phyloP scores from a whole-genome alignment of 1,140 invertebrate genomes.

The Wiebesia pumilae region DNA sequence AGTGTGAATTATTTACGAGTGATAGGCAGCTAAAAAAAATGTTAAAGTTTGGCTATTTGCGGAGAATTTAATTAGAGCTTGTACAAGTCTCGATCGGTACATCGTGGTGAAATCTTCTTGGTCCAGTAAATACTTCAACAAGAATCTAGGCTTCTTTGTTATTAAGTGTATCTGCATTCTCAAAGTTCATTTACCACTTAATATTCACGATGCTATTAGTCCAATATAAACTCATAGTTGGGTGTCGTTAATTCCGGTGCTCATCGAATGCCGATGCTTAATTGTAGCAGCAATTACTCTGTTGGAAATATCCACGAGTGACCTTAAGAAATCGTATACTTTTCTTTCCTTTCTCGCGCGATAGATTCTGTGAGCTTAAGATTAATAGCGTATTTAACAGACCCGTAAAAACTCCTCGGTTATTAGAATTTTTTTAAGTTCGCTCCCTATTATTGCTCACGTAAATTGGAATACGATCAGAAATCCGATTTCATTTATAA shows the following conservation, averaged over 20 bases:
- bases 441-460: background rate
- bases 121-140: background rate
- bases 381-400: no score
- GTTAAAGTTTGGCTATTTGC: background rate
- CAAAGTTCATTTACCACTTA: background rate
- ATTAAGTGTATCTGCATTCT: background rate
- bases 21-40: background rate
- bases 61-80: background rate
- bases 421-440: background rate
- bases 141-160: background rate
- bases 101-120: background rate
- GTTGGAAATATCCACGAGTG: no score
- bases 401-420: no score
- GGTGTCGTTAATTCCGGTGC: background rate
- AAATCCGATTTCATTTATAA: background rate
- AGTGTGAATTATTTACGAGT: background rate
- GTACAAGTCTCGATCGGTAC: background rate
- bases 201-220: background rate
- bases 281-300: background rate
- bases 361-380: no score
- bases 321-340: no score
- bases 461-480: background rate
- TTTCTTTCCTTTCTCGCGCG: no score
- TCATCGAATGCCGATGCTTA: background rate
- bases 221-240: background rate